A percentile compares a stretch with the other conserved stretches of the same genome.
Evolutionary conservation across 1,140 invertebrate genomes (phyloP).

Genomic region (Halesus radiatus): DNA sequence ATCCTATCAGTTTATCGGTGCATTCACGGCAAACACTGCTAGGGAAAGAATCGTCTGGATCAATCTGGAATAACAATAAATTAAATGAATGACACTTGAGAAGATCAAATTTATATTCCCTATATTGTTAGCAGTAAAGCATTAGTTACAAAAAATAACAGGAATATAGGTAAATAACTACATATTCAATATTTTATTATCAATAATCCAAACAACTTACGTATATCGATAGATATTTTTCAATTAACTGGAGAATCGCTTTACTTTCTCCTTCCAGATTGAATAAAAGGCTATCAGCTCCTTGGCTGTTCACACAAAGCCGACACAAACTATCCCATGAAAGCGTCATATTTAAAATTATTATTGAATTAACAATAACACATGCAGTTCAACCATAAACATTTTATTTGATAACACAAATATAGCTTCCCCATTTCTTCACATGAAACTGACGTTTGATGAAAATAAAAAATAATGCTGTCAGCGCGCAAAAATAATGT

Average conservation of each 20-base stretch:
- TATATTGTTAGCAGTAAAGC: too few species aligned
- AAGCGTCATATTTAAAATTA: slow-evolving; percentile 30
- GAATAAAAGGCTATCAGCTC: slow-evolving; percentile 35
- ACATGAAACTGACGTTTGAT: too few species aligned
- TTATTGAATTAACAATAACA: too few species aligned
- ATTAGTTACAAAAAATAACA: not conserved
- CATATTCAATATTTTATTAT: not conserved
- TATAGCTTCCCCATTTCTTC: too few species aligned
- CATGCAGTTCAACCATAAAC: too few species aligned
- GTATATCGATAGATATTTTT: slow-evolving; percentile 43
- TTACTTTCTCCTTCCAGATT: slow-evolving; percentile 35
- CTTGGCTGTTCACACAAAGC: slow-evolving; percentile 37
- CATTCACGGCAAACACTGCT: slow-evolving; percentile 45
- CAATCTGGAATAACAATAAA: slow-evolving; percentile 37
- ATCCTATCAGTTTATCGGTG: slow-evolving; percentile 40
- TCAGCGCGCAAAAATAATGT: too few species aligned
- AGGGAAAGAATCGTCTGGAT: slow-evolving; percentile 30
- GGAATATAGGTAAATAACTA: not conserved
- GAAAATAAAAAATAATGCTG: too few species aligned
- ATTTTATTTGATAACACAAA: too few species aligned
- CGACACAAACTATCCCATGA: slow-evolving; percentile 43
- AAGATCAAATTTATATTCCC: not conserved
- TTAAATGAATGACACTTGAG: not conserved
- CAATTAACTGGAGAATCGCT: slow-evolving; percentile 37
- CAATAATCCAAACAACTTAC: slow-evolving; percentile 19